Base-by-base conservation (phyloP, 2,113 vertebrate species). In the Galeopterus variegatus region DNA sequence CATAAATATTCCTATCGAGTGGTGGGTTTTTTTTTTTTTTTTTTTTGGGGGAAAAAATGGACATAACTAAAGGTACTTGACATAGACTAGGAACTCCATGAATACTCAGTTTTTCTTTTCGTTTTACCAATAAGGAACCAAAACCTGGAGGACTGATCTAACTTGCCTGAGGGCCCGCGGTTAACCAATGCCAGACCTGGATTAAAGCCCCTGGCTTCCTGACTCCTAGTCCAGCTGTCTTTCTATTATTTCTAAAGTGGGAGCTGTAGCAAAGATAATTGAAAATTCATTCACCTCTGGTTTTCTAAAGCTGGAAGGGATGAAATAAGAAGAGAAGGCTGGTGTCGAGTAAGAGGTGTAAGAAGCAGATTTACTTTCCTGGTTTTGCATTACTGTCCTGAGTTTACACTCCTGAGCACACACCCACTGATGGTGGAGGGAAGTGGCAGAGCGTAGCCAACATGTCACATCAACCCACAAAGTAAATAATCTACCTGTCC, bases 401-500 rank as follows among this genome's bases (percentile, higher is more conserved):
- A 65, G 58, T 92, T 96, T 70, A 31, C 64, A 31, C n/a, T 70
- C 92, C n/a, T 9, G 70, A 80, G 48, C 76, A 70, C 81, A 93
- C 90, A 65, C 83, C 76, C 64, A 33, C 28, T 73, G 6, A 19
- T 2, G 67, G 54, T 7, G 28, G 31, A 36, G 67, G 85, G 58
- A 94, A 45, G 73, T 62, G 73, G 73, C 86, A 8, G 58, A 95
- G 69, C 52, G 2, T 33, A 72, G 86, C 91, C 91, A 94, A 19
- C 19, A 7, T 2, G 67, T 93, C 67, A 73, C 73, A 75, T 88
- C 90, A 84, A 31, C 48, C 92, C 83, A 45, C 92, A 94, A 67
- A 96, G 95, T 73, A 84, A 97, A 90, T 72, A 83, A 41, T 28
- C 80, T 9, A 18, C 89, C n/a, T 31, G 83, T 95, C 41, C 41